Conservation (phyloP, 2,888 invertebrate species). For the Nasonovia ribisnigri region DNA sequence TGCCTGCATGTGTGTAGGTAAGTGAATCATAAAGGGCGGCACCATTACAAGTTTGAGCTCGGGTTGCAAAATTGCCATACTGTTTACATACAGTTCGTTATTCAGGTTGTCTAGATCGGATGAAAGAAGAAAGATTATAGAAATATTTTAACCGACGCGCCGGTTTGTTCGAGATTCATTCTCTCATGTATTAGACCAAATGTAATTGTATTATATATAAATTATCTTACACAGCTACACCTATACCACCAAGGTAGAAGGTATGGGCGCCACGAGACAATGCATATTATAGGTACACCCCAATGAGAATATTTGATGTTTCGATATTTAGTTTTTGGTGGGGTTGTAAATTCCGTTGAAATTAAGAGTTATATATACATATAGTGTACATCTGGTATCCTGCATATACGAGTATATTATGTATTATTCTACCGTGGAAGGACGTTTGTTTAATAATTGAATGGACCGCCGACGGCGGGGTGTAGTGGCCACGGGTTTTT, state of each 20-base stretch:
- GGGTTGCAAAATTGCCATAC: too few species aligned
- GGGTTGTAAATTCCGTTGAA: not conserved
- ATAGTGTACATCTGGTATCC: not conserved
- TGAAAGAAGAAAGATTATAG: not conserved
- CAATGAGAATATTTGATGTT: conserved; percentile 7
- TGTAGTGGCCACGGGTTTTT: not conserved
- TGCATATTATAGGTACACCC: not conserved
- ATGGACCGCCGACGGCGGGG: not conserved
- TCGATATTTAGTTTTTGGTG: not conserved
- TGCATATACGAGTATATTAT: not conserved
- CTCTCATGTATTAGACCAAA: not conserved
- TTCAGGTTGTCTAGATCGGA: not conserved
- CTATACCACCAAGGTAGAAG: not conserved
- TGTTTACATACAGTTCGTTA: not conserved
- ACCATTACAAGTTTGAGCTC: too few species aligned
- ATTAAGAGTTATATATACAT: not conserved
- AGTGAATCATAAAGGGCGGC: too few species aligned
- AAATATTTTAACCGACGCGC: not conserved
- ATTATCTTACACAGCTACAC: not conserved
- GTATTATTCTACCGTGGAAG: not conserved
- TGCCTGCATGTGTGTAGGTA: too few species aligned
- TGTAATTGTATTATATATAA: not conserved
- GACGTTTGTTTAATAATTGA: not conserved
- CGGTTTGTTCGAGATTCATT: not conserved
- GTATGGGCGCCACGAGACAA: not conserved